Base-by-base conservation (phyloP, 2,888 invertebrate species). In the Melitaea athalia region DNA sequence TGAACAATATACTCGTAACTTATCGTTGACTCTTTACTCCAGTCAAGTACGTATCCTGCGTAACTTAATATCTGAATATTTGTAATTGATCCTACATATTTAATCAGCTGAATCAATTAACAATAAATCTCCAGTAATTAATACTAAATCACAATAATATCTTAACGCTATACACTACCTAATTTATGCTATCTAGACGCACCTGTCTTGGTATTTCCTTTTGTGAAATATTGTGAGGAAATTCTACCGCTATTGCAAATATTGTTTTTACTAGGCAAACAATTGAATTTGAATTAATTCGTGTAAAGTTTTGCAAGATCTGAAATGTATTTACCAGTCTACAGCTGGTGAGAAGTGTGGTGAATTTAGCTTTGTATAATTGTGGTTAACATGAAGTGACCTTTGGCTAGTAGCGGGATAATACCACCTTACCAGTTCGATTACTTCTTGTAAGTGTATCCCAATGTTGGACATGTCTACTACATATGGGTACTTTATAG, bases 71-170 rank as follows among this genome's bases (percentile, higher is more conserved):
- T 55, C n/a, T 33, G 55, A 38, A 52, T 57, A 68, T 64, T 62
- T 42, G 59, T 59, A 49, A 67, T 64, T 64, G 64, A 64, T 64
- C 17, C 33, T 53, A 17, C 43, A n/a, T 52, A 52, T 45, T 42
- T 69, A 69, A 61, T 63, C 57, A 50, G 43, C 65, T 62, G 59
- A 66, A 67, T 71, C 63, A 69, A 71, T 71, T 71, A 69, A 59
- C 71, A 50, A 69, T 71, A 69, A 71, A 71, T 71, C 52, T 55
- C 24, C 50, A 31, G 45, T 71, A 71, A 69, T 71, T 69, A 71
- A 38, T 71, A 69, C 66, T 69, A 71, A 71, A 71, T 71, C 69
- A 71, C 62, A 68, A 64, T 47, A 66, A 66, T 66, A 59, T 55
- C 63, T 67, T 17, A 49, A 60, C 70, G 66, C 66, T 64, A 64